Evolutionary conservation across 2,888 invertebrate species (phyloP), one percentile per base, ranked within the genome.

Genomic region (Drosophila emarginata): DNA sequence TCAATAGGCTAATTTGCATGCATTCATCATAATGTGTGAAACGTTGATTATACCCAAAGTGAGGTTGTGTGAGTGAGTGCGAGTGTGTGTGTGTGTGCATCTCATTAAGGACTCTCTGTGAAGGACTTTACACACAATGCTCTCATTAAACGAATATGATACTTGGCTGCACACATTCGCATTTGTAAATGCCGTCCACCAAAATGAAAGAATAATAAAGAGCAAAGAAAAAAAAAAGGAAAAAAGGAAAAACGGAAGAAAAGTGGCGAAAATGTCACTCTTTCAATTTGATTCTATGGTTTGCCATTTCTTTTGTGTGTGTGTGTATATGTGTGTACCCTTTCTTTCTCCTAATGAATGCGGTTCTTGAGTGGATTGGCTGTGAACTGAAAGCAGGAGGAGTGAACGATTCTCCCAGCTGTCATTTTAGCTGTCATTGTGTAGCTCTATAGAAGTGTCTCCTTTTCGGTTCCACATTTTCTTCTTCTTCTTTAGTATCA

Each of bases 1-100:
- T 63, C 36, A 37, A 65, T 70, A 65, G 63, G 73, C 87, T 81
- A 81, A 81, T 83, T 80, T 76, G 68, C 80, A 76, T 87, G 65
- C 70, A 72, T 71, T 71, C 72, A 64, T 56, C 73, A 54, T 72
- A 65, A 72, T 72, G 65, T 45, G 45, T 21, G 45, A 45, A 21
- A 12, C 45, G 45, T 65, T 73, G 64, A 65, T 56, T 11, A 11
- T 65, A 52, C 54, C 59, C 50, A 52, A 57, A 64, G 59, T 51
- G 54, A 60, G 70, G 54, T 59, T 56, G 52, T 57, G 63, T 63
- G 61, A 21, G 71, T 28, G 28, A 5, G 28, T 28, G 28, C 4
- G 28, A 28, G 28, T 15, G 18, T 56, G 54, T 18, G 3, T 15
- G n/a, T 57, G 26, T 71, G 69, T 69, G 69, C 69, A 69, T 64